Percentiles rank a stretch among this genome's conserved stretches.
These are phyloP conservation scores for Platalea minor DNA, from an alignment of 2,797 vertebrate genomes.

Conservation along the genomic window DNA sequence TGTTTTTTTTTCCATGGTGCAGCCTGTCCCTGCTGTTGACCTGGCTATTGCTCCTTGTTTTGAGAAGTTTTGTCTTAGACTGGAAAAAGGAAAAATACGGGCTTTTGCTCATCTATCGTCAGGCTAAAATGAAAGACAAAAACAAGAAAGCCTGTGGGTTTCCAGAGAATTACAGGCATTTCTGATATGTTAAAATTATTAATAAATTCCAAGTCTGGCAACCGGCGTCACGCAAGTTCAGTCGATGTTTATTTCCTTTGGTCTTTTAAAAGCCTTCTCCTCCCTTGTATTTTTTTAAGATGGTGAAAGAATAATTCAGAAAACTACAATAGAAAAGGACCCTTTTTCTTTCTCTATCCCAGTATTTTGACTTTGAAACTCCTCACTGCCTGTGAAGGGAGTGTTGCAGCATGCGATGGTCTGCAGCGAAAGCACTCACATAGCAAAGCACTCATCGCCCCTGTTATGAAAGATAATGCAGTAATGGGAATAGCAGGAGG, in stretches of 20 bases:
- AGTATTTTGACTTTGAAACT: background rate
- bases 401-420: background rate
- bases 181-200: background rate
- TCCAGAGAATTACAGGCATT: conserved; percentile 7
- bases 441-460: background rate
- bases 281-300: background rate
- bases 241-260: conserved; percentile 31
- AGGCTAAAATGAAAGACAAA: background rate
- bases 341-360: background rate
- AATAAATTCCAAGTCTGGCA: background rate
- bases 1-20: conserved; percentile 5
- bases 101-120: background rate
- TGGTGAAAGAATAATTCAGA: background rate
- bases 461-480: accelerated
- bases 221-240: background rate
- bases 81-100: background rate
- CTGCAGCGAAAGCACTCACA: background rate
- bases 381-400: background rate
- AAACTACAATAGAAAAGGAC: background rate
- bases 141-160: background rate
- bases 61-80: background rate
- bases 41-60: conserved; percentile 29
- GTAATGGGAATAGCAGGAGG: background rate
- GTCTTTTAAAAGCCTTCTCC: background rate
- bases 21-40: conserved; percentile 33